These are phyloP conservation scores for Xiphorhynchus elegans DNA, from an alignment of 2,113 vertebrate genomes.

Conservation along the genomic window DNA sequence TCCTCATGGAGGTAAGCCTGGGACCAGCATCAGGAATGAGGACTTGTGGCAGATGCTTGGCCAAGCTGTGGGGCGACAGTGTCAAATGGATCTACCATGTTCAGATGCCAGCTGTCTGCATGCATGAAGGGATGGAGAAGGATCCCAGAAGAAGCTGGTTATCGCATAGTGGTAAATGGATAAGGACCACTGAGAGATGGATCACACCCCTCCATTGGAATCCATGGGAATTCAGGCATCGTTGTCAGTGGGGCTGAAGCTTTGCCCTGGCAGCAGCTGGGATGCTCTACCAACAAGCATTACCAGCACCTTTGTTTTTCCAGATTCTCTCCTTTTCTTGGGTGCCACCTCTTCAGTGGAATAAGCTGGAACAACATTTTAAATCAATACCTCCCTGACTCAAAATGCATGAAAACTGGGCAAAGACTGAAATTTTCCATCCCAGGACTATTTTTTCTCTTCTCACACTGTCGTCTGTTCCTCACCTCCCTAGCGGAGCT, in stretches of 20 bases:
- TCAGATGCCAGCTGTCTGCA: not conserved
- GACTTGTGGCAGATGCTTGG: not conserved
- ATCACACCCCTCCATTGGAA: not conserved
- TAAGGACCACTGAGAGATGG: not conserved
- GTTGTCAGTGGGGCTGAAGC: not conserved
- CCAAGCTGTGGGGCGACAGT: not conserved
- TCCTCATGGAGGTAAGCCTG: not conserved
- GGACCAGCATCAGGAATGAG: not conserved
- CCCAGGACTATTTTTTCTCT: not conserved
- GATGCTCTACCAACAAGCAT: not conserved
- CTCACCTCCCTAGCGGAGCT: not conserved
- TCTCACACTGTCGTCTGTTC: not conserved
- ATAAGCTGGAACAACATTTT: not conserved
- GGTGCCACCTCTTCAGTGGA: not conserved
- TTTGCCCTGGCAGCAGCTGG: not conserved
- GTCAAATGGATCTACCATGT: rapidly evolving
- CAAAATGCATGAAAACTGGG: not conserved
- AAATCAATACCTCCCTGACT: not conserved
- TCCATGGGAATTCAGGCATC: not conserved
- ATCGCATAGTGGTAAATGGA: not conserved
- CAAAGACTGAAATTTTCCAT: not conserved
- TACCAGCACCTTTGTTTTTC: not conserved
- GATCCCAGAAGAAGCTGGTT: not conserved
- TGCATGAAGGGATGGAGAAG: not conserved
- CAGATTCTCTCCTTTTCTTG: not conserved